Evolutionary conservation across 2,888 invertebrate genomes (phyloP).

Genomic region (Apeira syringaria): DNA sequence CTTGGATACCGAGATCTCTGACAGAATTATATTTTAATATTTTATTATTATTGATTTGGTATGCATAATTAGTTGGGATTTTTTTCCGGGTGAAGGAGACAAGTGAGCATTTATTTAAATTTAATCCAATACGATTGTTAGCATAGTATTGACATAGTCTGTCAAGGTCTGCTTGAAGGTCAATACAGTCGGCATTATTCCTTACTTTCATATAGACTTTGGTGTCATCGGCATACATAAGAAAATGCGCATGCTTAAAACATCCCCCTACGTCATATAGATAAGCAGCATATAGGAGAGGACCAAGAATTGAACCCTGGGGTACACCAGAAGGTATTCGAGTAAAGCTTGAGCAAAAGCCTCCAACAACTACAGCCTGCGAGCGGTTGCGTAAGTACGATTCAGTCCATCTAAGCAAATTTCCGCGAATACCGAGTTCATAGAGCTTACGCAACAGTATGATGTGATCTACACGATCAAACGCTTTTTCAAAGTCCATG

Average conservation of each 20-base stretch:
- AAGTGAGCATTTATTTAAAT: background rate
- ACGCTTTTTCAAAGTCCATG: slow-evolving; percentile 28
- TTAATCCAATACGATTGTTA: background rate
- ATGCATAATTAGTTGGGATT: too few species aligned
- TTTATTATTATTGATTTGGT: too few species aligned
- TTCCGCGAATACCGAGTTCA: slow-evolving; percentile 14
- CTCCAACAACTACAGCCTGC: slow-evolving; percentile 20
- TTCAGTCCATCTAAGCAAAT: slow-evolving; percentile 20
- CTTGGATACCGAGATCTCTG: background rate
- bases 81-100: background rate
- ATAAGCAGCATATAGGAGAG: slow-evolving; percentile 28
- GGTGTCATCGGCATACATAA: slow-evolving; percentile 15
- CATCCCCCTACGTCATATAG: slow-evolving; percentile 19
- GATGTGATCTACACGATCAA: slow-evolving; percentile 24
- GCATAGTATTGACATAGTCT: background rate
- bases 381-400: slow-evolving; percentile 22
- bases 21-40: background rate
- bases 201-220: slow-evolving; percentile 1
- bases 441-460: slow-evolving; percentile 18
- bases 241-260: slow-evolving; percentile 3
- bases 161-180: background rate
- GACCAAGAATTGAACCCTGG: slow-evolving; percentile 32
- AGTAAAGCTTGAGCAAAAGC: slow-evolving; percentile 17
- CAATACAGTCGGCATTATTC: background rate
- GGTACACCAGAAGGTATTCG: slow-evolving; percentile 27